phyloP scores from a whole-genome alignment of 2,113 vertebrate genomes.

The Eurystomus gularis region DNA sequence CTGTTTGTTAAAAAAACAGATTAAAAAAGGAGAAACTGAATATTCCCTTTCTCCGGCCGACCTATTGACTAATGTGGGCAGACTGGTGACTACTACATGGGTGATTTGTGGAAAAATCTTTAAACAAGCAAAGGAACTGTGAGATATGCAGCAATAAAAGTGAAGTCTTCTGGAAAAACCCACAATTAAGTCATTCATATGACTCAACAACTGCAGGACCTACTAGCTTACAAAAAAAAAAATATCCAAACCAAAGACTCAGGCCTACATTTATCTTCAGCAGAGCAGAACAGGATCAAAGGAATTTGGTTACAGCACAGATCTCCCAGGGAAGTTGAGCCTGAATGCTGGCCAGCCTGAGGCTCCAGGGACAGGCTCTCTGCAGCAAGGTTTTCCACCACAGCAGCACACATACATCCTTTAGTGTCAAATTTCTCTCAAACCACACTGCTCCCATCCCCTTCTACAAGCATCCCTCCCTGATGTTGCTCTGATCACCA shows the following conservation, averaged over 20 bases:
- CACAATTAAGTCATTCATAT: not conserved
- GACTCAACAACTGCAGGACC: not conserved
- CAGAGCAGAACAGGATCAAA: not conserved
- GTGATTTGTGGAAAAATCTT: not conserved
- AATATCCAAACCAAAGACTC: not conserved
- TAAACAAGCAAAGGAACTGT: not conserved
- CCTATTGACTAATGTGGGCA: not conserved
- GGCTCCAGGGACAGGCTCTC: not conserved
- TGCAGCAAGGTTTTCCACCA: not conserved
- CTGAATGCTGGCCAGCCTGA: rapidly evolving
- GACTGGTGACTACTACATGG: not conserved
- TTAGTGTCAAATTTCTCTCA: not conserved
- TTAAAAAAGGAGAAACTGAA: not conserved
- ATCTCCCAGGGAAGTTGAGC: not conserved
- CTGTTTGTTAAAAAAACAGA: not conserved
- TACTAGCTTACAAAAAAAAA: not conserved
- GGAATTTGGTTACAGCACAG: not conserved
- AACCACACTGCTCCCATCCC: not conserved
- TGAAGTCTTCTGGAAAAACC: not conserved
- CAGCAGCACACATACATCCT: not conserved
- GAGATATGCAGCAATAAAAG: not conserved
- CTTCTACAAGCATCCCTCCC: not conserved
- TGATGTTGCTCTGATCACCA: not conserved
- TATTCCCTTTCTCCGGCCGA: not conserved
- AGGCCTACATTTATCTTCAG: not conserved